Base-by-base conservation (phyloP, 2,888 invertebrate species). In the Physocephala rufipes region DNA sequence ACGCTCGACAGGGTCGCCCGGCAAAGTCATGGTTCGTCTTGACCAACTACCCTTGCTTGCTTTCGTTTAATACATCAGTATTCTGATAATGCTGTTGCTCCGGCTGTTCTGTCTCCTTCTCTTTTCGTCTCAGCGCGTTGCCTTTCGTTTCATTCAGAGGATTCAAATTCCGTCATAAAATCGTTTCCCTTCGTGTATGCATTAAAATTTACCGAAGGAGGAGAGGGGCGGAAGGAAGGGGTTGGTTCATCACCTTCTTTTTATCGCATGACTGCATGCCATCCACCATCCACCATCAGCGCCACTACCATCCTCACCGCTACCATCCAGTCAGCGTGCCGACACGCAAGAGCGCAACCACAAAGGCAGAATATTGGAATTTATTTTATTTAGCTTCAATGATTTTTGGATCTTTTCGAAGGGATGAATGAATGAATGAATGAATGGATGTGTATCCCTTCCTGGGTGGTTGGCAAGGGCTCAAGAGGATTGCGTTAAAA, bases 231-330 rank as follows among this genome's bases (percentile, higher is more conserved):
- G n/a, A n/a, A n/a, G n/a, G n/a, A n/a, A n/a, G n/a, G n/a, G n/a
- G n/a, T n/a, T n/a, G n/a, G n/a, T n/a, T n/a, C n/a, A n/a, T n/a
- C n/a, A n/a, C n/a, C 49, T n/a, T 5, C 5, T n/a, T 30, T 3
- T 30, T 28, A 30, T 15, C 59, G 59, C 59, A n/a, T 59, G 59
- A 19, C 59, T 59, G 59, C 59, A 26, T 13, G 59, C 30, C 59
- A 59, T n/a, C 30, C n/a, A 21, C 28, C 59, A 59, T n/a, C 30
- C 61, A 9, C 61, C 21, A 21, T 49, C 53, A 53, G 53, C 61
- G 19, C 24, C 63, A 62, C n/a, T 7, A 58, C 21, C 4, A 58
- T 21, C 5, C 24, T 58, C 12, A 45, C 21, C 2, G 55, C 21
- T 43, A 24, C 21, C 47, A 26, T 16, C 62, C 19, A 36, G 45